These are phyloP conservation scores for Pseudoips prasinana DNA, from an alignment of 2,888 invertebrate species.

Conservation along the genomic window DNA sequence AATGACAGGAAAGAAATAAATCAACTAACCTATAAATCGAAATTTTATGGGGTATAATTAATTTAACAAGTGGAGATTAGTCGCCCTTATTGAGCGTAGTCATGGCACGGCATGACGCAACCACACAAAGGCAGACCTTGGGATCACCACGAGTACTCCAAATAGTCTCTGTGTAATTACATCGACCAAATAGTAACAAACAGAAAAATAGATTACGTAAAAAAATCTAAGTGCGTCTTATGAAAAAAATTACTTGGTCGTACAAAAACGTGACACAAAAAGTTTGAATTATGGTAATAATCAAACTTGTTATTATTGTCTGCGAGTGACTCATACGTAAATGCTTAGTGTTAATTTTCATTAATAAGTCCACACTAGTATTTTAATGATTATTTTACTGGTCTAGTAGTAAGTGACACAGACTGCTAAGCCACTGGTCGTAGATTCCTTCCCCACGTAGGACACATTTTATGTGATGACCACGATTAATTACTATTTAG, in stretches of 20 bases:
- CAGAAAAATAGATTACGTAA: constrained; percentile 45
- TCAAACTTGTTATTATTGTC: no score
- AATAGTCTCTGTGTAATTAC: constrained; percentile 19
- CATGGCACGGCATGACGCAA: constrained; percentile 45
- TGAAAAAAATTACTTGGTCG: constrained; percentile 8
- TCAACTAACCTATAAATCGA: constrained; percentile 23
- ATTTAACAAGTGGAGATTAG: constrained; percentile 57
- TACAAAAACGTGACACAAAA: constrained; percentile 2
- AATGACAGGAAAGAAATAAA: constrained; percentile 5
- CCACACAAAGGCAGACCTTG: constrained; percentile 58
- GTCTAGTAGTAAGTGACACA: no score
- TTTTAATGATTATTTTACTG: no score
- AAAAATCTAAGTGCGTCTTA: constrained; percentile 10
- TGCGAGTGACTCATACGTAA: no score
- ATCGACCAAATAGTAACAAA: constrained; percentile 35
- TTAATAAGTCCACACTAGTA: no score
- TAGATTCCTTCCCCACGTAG: no score
- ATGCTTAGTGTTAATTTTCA: no score
- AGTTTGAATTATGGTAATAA: no score
- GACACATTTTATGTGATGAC: no score
- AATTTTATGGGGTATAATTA: constrained; percentile 34
- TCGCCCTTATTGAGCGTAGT: constrained; percentile 48
- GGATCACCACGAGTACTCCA: constrained; percentile 14
- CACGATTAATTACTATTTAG: no score
- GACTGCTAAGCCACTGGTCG: no score